Conservation (phyloP, 2,888 invertebrate genomes). For the Exocentrus adspersus region DNA sequence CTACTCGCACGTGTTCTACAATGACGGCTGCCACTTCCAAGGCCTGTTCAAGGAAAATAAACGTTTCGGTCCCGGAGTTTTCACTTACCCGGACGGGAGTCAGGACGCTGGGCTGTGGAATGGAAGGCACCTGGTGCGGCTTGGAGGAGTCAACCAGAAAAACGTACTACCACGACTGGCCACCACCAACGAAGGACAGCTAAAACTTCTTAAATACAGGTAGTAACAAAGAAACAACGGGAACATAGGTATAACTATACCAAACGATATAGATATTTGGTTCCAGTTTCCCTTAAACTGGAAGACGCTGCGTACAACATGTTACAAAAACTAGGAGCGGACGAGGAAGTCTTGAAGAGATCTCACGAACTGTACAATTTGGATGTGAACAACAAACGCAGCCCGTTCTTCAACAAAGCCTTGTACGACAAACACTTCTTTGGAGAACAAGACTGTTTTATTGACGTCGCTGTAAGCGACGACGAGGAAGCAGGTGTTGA, state of each 20-base stretch:
- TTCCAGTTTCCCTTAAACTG: conserved; percentile 47
- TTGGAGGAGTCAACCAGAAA: conserved; percentile 51
- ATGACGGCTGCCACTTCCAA: conserved; percentile 64
- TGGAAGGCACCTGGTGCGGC: conserved; percentile 63
- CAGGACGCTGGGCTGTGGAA: conserved; percentile 70
- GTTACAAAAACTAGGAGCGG: conserved; percentile 43
- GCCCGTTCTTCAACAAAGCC: conserved; percentile 55
- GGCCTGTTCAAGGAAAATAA: conserved; percentile 66
- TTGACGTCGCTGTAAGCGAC: conserved; percentile 43
- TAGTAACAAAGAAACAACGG: not conserved
- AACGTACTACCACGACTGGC: conserved; percentile 54
- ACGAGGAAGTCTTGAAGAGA: conserved; percentile 40
- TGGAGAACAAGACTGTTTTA: conserved; percentile 48
- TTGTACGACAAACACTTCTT: conserved; percentile 52
- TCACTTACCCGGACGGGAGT: conserved; percentile 60
- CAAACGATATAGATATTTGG: conserved; percentile 48
- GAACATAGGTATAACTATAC: no score
- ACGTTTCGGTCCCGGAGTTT: conserved; percentile 70
- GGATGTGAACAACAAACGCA: conserved; percentile 51
- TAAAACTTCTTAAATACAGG: conserved; percentile 54
- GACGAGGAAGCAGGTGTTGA: not conserved
- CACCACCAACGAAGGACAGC: conserved; percentile 48
- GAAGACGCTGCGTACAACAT: conserved; percentile 45
- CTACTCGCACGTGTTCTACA: conserved; percentile 64
- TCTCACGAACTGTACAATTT: conserved; percentile 51